phyloP scores from a whole-genome alignment of 2,113 vertebrate species.

The Labrus mixtus region DNA sequence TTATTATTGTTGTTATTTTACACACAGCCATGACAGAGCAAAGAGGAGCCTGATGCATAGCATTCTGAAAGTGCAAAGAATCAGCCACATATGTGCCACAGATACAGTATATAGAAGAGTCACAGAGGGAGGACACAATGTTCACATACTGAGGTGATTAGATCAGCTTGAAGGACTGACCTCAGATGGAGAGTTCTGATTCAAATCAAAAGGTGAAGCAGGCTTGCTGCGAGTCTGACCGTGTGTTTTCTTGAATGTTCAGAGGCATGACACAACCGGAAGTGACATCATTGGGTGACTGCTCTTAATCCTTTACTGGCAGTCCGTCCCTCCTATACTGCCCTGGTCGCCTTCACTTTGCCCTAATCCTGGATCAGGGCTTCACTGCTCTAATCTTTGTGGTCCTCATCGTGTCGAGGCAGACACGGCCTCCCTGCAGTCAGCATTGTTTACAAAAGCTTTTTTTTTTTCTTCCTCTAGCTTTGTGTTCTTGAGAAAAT shows the following conservation, averaged over 20 bases:
- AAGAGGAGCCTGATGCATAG: slow-evolving; percentile 72
- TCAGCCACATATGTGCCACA: slow-evolving; percentile 64
- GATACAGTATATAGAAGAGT: slow-evolving; percentile 56
- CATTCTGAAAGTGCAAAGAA: slow-evolving; percentile 77
- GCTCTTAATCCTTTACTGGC: slow-evolving; percentile 54
- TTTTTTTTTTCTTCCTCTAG: slow-evolving; percentile 7
- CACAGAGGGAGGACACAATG: slow-evolving; percentile 47
- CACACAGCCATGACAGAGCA: slow-evolving; percentile 70
- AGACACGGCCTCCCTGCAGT: neutral
- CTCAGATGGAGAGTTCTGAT: slow-evolving; percentile 32
- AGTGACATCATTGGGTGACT: slow-evolving; percentile 61
- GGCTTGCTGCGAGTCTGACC: slow-evolving; percentile 25
- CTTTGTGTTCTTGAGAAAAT: slow-evolving; percentile 67
- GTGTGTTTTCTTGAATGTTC: slow-evolving; percentile 26
- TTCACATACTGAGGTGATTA: slow-evolving; percentile 46
- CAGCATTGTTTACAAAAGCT: slow-evolving; percentile 47
- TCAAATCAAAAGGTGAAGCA: slow-evolving; percentile 16
- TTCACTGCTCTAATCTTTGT: slow-evolving; percentile 40
- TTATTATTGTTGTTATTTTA: slow-evolving; percentile 17
- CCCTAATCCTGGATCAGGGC: slow-evolving; percentile 68
- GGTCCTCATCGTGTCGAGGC: slow-evolving; percentile 12
- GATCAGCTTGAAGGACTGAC: slow-evolving; percentile 51
- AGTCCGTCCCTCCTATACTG: neutral
- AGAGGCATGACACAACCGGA: slow-evolving; percentile 49
- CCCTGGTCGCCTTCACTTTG: slow-evolving; percentile 13